These are phyloP conservation scores for Rhinoraja longicauda DNA, from an alignment of 2,797 vertebrate species.

Conservation along the genomic window DNA sequence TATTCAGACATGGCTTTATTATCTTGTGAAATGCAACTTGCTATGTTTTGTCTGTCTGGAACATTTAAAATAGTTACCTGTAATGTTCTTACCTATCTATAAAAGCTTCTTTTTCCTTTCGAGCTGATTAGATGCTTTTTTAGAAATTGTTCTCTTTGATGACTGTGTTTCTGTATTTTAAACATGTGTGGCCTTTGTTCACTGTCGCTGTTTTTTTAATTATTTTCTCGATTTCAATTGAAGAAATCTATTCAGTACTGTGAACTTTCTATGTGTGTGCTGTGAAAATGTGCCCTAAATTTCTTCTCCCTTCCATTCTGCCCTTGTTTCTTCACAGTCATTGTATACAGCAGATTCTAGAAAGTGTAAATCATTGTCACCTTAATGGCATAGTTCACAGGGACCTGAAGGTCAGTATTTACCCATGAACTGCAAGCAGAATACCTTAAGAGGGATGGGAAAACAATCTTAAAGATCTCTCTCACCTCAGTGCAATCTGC, in stretches of 20 bases:
- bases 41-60: constrained; percentile 19
- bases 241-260: constrained; percentile 45
- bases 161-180: background rate
- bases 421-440: constrained; percentile 55
- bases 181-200: constrained; percentile 29
- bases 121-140: constrained; percentile 21
- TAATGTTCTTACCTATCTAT: background rate
- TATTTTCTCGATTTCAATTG: constrained; percentile 48
- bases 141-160: background rate
- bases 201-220: constrained; percentile 40
- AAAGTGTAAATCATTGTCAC: constrained; percentile 97
- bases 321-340: constrained; percentile 82
- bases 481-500: constrained; percentile 56
- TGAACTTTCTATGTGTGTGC: constrained; percentile 49
- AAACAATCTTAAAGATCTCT: constrained; percentile 40
- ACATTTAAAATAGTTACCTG: constrained; percentile 16
- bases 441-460: constrained; percentile 44
- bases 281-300: constrained; percentile 71
- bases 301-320: constrained; percentile 69
- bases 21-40: constrained; percentile 13
- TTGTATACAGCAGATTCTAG: constrained; percentile 98
- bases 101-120: background rate
- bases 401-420: constrained; percentile 95
- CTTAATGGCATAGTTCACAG: constrained; percentile 95
- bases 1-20: background rate